Evolutionary conservation across 2,113 vertebrate genomes (phyloP), one percentile per base, ranked within the genome.

Genomic region (Pycnonotus jocosus): DNA sequence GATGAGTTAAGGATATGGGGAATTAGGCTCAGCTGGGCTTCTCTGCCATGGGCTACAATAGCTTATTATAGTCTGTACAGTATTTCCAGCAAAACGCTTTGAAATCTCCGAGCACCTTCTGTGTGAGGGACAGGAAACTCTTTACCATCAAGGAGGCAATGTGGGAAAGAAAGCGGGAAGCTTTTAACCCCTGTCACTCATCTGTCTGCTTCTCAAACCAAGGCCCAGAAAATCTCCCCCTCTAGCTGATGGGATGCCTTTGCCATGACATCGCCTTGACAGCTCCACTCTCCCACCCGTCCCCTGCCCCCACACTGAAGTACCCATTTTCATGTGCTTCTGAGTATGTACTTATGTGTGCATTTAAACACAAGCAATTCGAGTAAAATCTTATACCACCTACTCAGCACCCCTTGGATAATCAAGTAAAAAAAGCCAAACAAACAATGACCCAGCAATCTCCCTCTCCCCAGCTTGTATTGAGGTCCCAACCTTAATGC

Each of bases 131-230:
- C 74, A 85, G 68, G 57, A 30, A 92, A 88, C 51, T 68, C 77
- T 84, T 94, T 88, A 69, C 91, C 85, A 82, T 83, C 78, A 86
- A 96, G 95, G 64, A 96, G 57, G 78, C 81, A 92, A 38, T n/a
- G 91, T 61, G 31, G 93, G 71, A 91, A 95, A 92, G 92, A 86
- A 97, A 95, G 68, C 17, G 1, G 53, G 92, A 93, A 93, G 95
- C 92, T 96, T 96, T 97, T 97, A 97, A 97, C 96, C 94, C 93
- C 95, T 96, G 95, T 97, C 97, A 97, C 64, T 97, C 96, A 95
- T 81, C 83, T 96, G 96, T 97, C 94, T 92, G 62, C n/a, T 84
- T 94, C 80, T 88, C 88, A 92, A 96, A 80, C 62, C 23, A 58
- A 90, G 79, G 45, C 68, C 72, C 74, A 74, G 88, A 88, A 92